Conservation (phyloP, 35 echinoderm and acorn worm species). For the Patiria miniata region DNA sequence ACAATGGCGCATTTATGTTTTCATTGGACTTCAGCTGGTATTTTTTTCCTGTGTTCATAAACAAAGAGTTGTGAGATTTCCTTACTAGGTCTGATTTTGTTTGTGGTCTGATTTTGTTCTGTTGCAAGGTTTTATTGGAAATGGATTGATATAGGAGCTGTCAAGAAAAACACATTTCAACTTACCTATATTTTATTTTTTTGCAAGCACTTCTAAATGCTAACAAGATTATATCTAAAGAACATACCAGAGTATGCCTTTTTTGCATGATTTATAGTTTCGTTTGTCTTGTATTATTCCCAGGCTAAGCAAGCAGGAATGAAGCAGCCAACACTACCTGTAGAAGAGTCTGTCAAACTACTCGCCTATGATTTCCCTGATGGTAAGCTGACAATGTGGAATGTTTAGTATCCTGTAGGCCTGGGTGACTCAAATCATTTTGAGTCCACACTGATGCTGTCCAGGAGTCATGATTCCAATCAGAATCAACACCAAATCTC, state of each 20-base stretch:
- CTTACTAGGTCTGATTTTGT: too few relatives aligned
- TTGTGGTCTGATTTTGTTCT: too few relatives aligned
- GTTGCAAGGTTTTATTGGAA: too few relatives aligned
- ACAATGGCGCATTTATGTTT: too few relatives aligned
- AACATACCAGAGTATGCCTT: not conserved
- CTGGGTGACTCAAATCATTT: not conserved
- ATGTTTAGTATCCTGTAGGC: not conserved
- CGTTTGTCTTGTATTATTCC: conserved; percentile 17
- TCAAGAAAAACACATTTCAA: too few relatives aligned
- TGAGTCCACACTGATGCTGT: not conserved
- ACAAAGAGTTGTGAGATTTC: too few relatives aligned
- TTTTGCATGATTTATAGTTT: not conserved
- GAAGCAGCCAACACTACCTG: not conserved
- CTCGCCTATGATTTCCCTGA: conserved; percentile 77
- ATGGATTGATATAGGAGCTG: too few relatives aligned
- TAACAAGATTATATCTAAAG: too few relatives aligned
- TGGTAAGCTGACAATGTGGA: conserved; percentile 39
- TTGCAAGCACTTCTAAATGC: too few relatives aligned
- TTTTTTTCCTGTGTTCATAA: too few relatives aligned
- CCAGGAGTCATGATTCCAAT: not conserved
- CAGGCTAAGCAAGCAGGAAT: conserved; percentile 75
- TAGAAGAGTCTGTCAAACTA: conserved; percentile 44
- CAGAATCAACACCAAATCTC: not conserved
- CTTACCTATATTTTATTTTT: too few relatives aligned
- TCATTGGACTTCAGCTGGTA: too few relatives aligned